Evolutionary conservation across 1,140 invertebrate species (phyloP).

Genomic region (Triops cancriformis): DNA sequence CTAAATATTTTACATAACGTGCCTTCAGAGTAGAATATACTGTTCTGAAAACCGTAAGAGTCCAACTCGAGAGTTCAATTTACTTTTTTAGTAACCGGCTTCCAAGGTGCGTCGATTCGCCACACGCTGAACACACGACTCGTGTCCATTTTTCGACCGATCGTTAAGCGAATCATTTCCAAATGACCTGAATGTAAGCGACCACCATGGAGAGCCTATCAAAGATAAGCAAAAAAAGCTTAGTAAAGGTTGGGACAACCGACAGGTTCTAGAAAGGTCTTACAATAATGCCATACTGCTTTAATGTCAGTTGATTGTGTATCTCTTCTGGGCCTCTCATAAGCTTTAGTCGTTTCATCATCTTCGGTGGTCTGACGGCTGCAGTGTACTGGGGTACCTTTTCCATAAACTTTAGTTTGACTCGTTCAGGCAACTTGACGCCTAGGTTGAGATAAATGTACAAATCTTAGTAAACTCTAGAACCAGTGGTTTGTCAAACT

Average conservation of each 20-base stretch:
- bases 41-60: neutral
- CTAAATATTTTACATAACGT: neutral
- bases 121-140: constrained; percentile 86
- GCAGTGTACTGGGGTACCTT: constrained; percentile 61
- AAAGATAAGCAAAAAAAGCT: neutral
- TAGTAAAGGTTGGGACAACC: neutral
- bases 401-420: constrained; percentile 55
- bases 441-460: constrained; percentile 43
- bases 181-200: constrained; percentile 68
- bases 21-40: neutral
- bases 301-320: constrained; percentile 73
- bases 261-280: constrained; percentile 33
- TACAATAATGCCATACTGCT: constrained; percentile 86
- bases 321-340: constrained; percentile 82
- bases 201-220: constrained; percentile 70
- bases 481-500: constrained; percentile 29
- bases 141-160: constrained; percentile 65
- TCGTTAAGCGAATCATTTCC: constrained; percentile 73
- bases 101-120: constrained; percentile 91
- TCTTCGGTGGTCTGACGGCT: constrained; percentile 62
- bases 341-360: constrained; percentile 65
- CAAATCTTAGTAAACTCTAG: constrained; percentile 29
- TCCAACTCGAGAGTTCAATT: neutral
- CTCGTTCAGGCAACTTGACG: constrained; percentile 61
- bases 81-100: constrained; percentile 80